Percentiles rank a stretch among this genome's conserved stretches.
Evolutionary conservation across 2,113 vertebrate species (phyloP).

Genomic region (Rhea pennata): DNA sequence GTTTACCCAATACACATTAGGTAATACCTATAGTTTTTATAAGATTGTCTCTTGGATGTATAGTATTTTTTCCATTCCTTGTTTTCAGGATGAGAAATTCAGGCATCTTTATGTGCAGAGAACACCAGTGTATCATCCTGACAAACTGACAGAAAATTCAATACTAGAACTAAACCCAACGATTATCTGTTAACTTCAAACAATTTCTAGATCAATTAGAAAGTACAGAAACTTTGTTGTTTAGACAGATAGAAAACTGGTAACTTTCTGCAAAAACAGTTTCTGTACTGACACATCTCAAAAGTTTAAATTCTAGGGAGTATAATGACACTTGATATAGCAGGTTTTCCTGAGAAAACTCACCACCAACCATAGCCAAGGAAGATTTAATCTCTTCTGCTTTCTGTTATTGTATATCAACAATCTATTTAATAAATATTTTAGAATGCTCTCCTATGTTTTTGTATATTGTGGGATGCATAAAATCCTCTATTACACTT

Average conservation of each 20-base stretch:
- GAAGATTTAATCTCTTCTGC: neutral
- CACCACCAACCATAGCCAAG: neutral
- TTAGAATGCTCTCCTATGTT: rapidly evolving
- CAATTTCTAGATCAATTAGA: neutral
- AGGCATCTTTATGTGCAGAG: neutral
- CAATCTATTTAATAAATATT: neutral
- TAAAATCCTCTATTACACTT: neutral
- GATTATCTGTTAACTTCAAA: neutral
- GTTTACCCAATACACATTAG: neutral
- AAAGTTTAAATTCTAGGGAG: neutral
- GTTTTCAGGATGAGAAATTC: neutral
- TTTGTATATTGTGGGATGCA: neutral
- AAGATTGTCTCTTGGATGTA: neutral
- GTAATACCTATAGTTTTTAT: neutral
- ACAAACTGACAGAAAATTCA: neutral
- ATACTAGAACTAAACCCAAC: neutral
- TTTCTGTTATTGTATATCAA: neutral
- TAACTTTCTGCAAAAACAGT: neutral
- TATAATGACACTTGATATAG: neutral
- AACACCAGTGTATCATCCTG: neutral
- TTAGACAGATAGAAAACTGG: neutral
- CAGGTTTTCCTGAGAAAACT: conserved; percentile 18
- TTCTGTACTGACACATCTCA: neutral
- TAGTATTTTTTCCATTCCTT: neutral
- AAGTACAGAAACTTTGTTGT: neutral